Base-by-base conservation (phyloP, 23 tunicate genomes). In the Clavelina lepadiformis region DNA sequence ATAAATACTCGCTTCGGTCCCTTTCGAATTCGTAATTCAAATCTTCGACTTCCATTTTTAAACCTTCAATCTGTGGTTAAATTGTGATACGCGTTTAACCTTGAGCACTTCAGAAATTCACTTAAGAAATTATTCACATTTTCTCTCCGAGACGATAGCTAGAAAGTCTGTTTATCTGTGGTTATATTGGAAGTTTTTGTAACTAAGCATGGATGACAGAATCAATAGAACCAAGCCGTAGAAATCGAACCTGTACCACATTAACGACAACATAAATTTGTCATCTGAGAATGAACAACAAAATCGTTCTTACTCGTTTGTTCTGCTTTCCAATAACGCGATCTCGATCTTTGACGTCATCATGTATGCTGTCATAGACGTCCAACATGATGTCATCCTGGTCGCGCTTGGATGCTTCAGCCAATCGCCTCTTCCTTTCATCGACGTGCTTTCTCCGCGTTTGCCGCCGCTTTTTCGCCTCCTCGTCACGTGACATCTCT, bases 1-100 rank as follows among this genome's bases (percentile, higher is more conserved):
- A 51, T n/a, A 94, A 34, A 64, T 94, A 94, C 51, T 86, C 89
- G 41, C 72, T 71, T 38, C 95, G 31, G 66, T 86, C 95, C 1
- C 83, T 46, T 61, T 94, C 91, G 58, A 94, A 94, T 63, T 94
- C 99, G 52, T 80, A 80, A 68, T 71, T 94, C 28, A 94, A 61
- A 58, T 94, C 99, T 66, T 80, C 94, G 2, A 94, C 76, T 46
- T 94, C 99, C 88, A 88, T 94, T 54, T 80, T 86, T 33, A 82
- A 71, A 64, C 93, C 75, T 51, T 81, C 88, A 24, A 71, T 31
- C 97, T 89, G 50, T 11, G 19, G 30, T 1, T 69, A 69, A 63
- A 29, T 24, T 63, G n/a, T n/a, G n/a, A n/a, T n/a, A n/a, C 24
- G 18, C 50, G 18, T 18, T 13, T 44, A 18, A 44, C 50, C 50